phyloP scores from a whole-genome alignment of 2,113 vertebrate species.

The Cynopterus brachyotis region DNA sequence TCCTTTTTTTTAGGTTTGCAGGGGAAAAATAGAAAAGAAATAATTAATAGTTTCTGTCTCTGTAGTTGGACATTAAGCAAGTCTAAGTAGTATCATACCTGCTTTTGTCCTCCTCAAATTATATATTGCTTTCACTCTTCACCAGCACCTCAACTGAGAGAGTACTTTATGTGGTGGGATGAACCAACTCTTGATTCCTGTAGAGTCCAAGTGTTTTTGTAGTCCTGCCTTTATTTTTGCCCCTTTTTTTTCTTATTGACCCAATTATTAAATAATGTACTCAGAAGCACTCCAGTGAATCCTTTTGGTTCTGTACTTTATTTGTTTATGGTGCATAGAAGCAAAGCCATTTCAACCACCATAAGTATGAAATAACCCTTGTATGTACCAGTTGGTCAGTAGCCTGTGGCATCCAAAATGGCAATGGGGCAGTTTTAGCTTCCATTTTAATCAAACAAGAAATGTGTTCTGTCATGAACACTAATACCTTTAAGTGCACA shows the following conservation, averaged over 20 bases:
- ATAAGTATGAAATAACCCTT: neutral
- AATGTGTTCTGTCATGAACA: neutral
- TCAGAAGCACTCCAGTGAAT: neutral
- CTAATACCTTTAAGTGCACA: neutral
- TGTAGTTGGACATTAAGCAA: neutral
- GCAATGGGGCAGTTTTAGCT: neutral
- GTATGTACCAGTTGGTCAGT: neutral
- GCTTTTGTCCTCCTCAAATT: neutral
- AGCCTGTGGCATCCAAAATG: neutral
- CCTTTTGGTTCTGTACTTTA: neutral
- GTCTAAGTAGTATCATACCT: neutral
- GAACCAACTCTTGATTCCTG: neutral
- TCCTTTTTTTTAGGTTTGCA: neutral
- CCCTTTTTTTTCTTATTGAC: neutral
- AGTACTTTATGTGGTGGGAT: neutral
- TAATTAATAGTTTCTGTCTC: neutral
- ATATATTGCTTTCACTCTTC: neutral
- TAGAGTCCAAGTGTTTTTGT: neutral
- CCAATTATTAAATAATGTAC: neutral
- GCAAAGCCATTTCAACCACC: neutral
- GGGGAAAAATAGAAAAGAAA: neutral
- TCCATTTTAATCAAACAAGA: neutral
- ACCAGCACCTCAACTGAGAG: neutral
- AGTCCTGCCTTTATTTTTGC: neutral
- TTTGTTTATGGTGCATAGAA: neutral